Base-by-base conservation (phyloP, 2,797 vertebrate genomes). In the Oryzias dopingdopingensis region DNA sequence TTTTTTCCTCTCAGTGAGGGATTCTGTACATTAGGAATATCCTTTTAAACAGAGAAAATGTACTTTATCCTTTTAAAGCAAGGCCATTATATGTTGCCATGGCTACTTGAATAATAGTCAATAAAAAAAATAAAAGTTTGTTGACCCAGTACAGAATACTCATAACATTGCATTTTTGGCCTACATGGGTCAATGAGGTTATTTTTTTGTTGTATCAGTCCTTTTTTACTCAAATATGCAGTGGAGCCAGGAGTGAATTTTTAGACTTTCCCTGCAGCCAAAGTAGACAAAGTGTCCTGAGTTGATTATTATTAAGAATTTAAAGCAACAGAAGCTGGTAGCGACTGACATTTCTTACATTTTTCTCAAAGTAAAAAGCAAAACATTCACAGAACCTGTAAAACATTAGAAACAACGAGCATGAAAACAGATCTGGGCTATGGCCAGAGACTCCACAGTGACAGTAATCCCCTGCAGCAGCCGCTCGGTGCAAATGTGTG, bases 281-380 rank as follows among this genome's bases (percentile, higher is more conserved):
- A 78, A 74, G 68, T 42, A 61, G 70, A 65, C 37, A 49, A 13
- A 17, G 41, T 43, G 15, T 59, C 58, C 41, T 52, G 48, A 15
- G 52, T 57, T 74, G 69, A 76, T 82, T 83, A 68, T 72, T 79
- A 62, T 72, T 73, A 10, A 29, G 61, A 59, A 71, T 71, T 65
- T 40, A 56, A 68, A 72, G 53, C 66, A 57, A 52, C 67, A 54
- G 42, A 65, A 57, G 75, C 62, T 2, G 40, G 59, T 62, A 67
- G 61, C 63, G 45, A 59, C 42, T 44, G 54, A 65, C 52, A 73
- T 78, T 67, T 65, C 61, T 58, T 54, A 41, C 53, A 52, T 76
- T 74, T 70, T 72, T 49, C 61, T 42, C 49, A 70, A 72, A 77
- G 70, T 29, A 58, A 40, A 14, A 59, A 4, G 49, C 18, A 45